Conservation (phyloP, 30 jellyfish, hydroid and myxozoan genomes). For the Cassiopea xamachana region DNA sequence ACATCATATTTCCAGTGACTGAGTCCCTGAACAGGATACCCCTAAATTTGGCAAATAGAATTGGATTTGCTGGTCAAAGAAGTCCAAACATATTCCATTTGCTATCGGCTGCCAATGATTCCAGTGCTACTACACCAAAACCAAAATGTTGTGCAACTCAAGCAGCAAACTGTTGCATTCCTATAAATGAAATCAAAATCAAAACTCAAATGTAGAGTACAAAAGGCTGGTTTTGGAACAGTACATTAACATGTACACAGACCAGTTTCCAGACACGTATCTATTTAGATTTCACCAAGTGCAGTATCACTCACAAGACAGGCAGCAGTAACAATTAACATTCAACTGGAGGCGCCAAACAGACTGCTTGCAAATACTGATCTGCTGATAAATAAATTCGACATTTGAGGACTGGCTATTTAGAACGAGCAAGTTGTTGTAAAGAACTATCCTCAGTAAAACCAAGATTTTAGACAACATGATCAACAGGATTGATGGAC, state of each 20-base stretch:
- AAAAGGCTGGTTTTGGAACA: background rate
- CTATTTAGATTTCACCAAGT: background rate
- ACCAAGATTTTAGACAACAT: too few species aligned
- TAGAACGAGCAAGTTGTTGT: background rate
- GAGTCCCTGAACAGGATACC: background rate
- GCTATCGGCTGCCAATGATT: background rate
- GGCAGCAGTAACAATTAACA: background rate
- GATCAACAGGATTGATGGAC: too few species aligned
- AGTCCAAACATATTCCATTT: background rate
- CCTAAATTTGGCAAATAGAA: background rate
- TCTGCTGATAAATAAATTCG: background rate
- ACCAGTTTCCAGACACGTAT: background rate
- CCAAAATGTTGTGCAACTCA: background rate
- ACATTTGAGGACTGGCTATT: background rate
- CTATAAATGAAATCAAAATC: background rate
- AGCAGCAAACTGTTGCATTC: background rate
- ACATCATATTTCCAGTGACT: background rate
- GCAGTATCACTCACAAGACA: background rate
- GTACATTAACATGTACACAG: background rate
- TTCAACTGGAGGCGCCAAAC: background rate
- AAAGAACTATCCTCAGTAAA: background rate
- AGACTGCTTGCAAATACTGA: background rate
- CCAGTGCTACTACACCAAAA: background rate
- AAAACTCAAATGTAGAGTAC: background rate
- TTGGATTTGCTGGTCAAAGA: background rate